phyloP scores from a whole-genome alignment of 2,888 invertebrate genomes.

The Ferdinandea cuprea region DNA sequence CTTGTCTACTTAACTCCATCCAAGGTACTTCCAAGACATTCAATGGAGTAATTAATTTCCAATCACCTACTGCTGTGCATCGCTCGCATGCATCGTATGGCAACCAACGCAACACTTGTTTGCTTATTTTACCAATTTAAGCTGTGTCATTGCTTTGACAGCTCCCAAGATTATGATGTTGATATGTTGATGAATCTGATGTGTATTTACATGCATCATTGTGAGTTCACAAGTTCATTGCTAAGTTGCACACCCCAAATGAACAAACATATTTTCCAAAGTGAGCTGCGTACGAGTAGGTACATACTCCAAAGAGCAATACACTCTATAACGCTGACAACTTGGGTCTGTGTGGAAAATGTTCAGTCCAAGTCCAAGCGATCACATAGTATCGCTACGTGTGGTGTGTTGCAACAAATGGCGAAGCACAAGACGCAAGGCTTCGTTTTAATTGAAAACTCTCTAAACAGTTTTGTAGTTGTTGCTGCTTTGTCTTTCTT shows the following conservation, averaged over 20 bases:
- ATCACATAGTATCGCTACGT: not conserved
- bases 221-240: constrained; percentile 70
- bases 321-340: constrained; percentile 9
- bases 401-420: constrained; percentile 30
- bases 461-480: constrained; percentile 7
- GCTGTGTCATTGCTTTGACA: constrained; percentile 46
- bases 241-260: constrained; percentile 23
- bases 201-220: constrained; percentile 37
- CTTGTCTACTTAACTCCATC: constrained; percentile 51
- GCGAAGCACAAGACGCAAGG: constrained; percentile 19
- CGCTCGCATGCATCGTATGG: constrained; percentile 19
- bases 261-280: constrained; percentile 1
- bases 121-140: constrained; percentile 9
- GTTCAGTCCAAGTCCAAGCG: constrained; percentile 6
- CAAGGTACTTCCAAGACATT: constrained; percentile 34
- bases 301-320: constrained; percentile 10
- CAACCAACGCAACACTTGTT: constrained; percentile 1
- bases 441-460: constrained; percentile 26
- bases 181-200: constrained; percentile 24
- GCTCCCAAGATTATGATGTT: constrained; percentile 48
- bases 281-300: constrained; percentile 11
- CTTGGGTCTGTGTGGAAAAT: constrained; percentile 14
- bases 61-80: constrained; percentile 13
- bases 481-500: not conserved
- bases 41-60: constrained; percentile 53